phyloP scores from a whole-genome alignment of 2,888 invertebrate genomes.

The Chorisops tibialis region DNA sequence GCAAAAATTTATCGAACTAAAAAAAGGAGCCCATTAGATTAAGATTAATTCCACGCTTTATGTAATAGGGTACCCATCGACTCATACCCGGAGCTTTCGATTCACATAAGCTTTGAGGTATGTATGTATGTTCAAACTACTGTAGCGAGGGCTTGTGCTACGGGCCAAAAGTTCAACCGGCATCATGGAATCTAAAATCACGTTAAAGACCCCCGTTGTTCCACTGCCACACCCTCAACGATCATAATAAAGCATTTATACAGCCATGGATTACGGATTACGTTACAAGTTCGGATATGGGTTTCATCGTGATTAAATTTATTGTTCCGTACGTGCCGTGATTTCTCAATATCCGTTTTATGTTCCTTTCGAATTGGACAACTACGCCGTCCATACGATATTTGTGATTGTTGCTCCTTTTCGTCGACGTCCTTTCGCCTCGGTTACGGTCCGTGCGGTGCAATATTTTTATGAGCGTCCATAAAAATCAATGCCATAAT shows the following conservation, averaged over 20 bases:
- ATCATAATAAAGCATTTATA: conserved; percentile 3
- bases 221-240: not conserved
- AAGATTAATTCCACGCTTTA: too few relatives aligned
- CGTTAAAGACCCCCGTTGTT: not conserved
- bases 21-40: too few relatives aligned
- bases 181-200: not conserved
- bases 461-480: conserved; percentile 28
- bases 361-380: not conserved
- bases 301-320: conserved; percentile 32
- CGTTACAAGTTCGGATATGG: conserved; percentile 25
- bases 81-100: too few relatives aligned
- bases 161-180: too few relatives aligned
- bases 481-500: conserved; percentile 31
- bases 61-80: too few relatives aligned
- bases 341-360: conserved; percentile 18
- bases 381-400: not conserved
- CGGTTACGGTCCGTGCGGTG: conserved; percentile 14
- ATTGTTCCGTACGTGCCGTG: conserved; percentile 30
- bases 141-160: too few relatives aligned
- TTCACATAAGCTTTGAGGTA: too few relatives aligned
- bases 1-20: too few relatives aligned
- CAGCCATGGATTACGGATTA: conserved; percentile 27
- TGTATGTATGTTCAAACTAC: too few relatives aligned
- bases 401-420: conserved; percentile 29
- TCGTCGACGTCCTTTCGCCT: not conserved